Percentiles rank a stretch among this genome's conserved stretches.
phyloP scores from a whole-genome alignment of 1,140 invertebrate genomes.

The Pogonognathellus flavescens region DNA sequence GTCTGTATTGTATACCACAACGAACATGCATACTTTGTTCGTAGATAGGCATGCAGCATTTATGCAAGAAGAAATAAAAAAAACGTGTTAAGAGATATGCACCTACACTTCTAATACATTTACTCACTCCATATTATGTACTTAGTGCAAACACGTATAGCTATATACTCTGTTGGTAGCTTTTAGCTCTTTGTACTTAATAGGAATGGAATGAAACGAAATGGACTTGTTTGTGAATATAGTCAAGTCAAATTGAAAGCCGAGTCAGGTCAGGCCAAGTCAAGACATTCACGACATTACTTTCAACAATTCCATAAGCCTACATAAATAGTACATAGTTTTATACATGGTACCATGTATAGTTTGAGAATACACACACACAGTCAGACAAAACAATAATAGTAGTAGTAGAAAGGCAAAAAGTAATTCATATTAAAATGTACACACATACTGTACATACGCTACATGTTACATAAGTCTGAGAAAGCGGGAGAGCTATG shows the following conservation, averaged over 20 bases:
- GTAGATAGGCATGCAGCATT: too few species aligned
- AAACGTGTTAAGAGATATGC: neutral
- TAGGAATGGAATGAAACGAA: conserved; percentile 28
- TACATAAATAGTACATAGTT: conserved; percentile 9
- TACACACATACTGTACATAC: neutral
- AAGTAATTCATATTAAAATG: conserved; percentile 18
- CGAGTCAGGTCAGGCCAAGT: conserved; percentile 25
- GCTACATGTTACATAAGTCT: too few species aligned
- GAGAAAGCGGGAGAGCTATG: neutral
- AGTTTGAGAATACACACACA: neutral
- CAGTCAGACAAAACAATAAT: neutral
- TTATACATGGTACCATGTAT: neutral
- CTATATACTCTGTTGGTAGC: neutral
- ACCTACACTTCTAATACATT: conserved; percentile 23
- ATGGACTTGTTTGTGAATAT: conserved; percentile 46
- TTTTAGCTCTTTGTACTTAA: conserved; percentile 11
- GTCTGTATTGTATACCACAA: neutral
- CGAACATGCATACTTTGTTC: neutral
- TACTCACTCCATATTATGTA: neutral
- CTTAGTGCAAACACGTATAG: neutral
- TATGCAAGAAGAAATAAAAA: neutral
- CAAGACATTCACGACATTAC: conserved; percentile 46
- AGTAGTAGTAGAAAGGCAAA: too few species aligned
- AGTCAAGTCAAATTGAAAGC: neutral
- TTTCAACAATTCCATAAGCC: conserved; percentile 41